Base-by-base conservation (phyloP, 2,797 vertebrate genomes). In the Cheirogaleus major region DNA sequence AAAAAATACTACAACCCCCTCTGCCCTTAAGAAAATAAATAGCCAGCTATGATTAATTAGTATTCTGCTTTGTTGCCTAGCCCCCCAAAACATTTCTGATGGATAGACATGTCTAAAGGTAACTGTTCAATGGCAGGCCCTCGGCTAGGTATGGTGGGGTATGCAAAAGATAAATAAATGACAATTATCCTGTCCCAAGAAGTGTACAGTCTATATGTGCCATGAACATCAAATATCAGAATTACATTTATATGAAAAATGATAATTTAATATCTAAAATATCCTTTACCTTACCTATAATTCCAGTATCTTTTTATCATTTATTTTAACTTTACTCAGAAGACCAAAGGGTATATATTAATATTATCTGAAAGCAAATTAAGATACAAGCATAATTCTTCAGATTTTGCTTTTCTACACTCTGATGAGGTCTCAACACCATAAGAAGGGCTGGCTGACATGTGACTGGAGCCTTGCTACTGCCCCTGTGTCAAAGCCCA, bases 371-470 rank as follows among this genome's bases (percentile, higher is more conserved):
- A 94, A 98, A 98, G 65, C 97, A 98, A 91, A 98, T 97, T 96
- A 98, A 65, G 41, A 43, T 96, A 91, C 79, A 97, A 92, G 91
- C 91, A 48, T 97, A 97, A 82, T 97, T 98, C 98, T 98, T 99
- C 96, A 98, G 98, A 43, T 98, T 97, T 89, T 98, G 98, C 78
- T 98, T 98, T 10, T 98, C 97, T 97, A 99, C 69, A 55, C 73
- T 98, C 83, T 99, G 98, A 89, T 98, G 98, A 99, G 98, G 99
- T 93, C 97, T 98, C 98, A 98, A 98, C 91, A 20, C 98, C 98
- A 52, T 22, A 27, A 98, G 97, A 81, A 99, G 97, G 1, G 98
- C 99, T 45, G 98, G 98, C 98, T 98, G 98, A 94, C 98, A 99
- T 38, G 7, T 98, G 97, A 92, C 89, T 98, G 27, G 98, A 81